Percentiles rank a stretch among this genome's conserved stretches.
phyloP scores from a whole-genome alignment of 2,797 vertebrate species.

The Gallinago stenura region DNA sequence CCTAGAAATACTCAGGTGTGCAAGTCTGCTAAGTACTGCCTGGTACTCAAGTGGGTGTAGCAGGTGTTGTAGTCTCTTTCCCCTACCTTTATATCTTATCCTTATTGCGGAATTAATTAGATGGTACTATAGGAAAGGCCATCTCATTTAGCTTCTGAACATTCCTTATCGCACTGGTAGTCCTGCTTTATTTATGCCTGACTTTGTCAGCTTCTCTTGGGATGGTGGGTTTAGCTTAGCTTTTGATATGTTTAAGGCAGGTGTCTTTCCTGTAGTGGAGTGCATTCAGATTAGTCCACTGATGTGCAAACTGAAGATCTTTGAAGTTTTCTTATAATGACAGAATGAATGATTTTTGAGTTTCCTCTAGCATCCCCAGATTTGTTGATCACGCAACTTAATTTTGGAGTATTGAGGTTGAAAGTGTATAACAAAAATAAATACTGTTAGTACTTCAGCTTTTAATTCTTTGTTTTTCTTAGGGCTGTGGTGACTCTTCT shows the following conservation, averaged over 20 bases:
- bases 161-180: neutral
- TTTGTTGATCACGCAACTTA: neutral
- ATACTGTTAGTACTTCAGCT: neutral
- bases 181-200: neutral
- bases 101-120: neutral
- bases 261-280: neutral
- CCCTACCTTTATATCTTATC: neutral
- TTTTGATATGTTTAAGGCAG: neutral
- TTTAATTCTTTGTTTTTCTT: neutral
- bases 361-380: neutral
- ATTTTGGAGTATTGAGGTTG: neutral
- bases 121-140: accelerated
- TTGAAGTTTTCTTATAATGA: neutral
- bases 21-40: neutral
- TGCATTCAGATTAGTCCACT: neutral
- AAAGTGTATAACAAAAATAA: neutral
- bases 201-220: neutral
- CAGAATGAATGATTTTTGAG: neutral
- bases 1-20: neutral
- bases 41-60: neutral
- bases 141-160: neutral
- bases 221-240: neutral
- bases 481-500: neutral
- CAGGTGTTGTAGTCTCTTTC: neutral
- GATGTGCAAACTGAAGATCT: neutral